A percentile compares a stretch with the other conserved stretches of the same genome.
phyloP scores from a whole-genome alignment of 2,113 vertebrate species.

The Thalassarche chlororhynchos region DNA sequence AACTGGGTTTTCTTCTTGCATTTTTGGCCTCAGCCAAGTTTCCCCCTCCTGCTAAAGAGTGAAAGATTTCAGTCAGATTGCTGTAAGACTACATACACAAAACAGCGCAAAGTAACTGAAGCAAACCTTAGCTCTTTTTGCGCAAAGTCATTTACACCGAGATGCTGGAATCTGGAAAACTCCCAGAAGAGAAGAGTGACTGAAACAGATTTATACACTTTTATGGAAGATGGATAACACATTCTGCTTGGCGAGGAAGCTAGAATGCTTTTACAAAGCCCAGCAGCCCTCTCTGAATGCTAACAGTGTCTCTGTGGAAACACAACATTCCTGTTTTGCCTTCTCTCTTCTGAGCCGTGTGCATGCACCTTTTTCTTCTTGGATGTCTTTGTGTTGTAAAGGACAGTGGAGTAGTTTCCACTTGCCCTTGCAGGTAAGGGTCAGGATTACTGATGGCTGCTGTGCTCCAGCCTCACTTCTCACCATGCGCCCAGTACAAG shows the following conservation, averaged over 20 bases:
- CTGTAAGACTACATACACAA: background rate
- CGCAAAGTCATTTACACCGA: background rate
- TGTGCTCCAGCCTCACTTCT: background rate
- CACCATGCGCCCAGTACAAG: background rate
- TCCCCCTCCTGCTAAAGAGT: background rate
- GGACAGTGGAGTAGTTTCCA: background rate
- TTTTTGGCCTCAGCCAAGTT: background rate
- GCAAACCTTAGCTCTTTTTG: background rate
- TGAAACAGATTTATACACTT: background rate
- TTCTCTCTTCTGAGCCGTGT: background rate
- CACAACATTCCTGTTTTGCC: background rate
- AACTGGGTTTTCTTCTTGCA: background rate
- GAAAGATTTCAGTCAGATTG: background rate
- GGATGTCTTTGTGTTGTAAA: background rate
- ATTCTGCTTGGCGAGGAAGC: background rate
- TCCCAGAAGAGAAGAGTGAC: background rate
- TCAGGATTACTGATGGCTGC: background rate
- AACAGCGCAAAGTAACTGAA: background rate
- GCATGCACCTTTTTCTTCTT: background rate
- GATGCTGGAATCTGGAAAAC: background rate
- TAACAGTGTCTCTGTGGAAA: conserved; percentile 22
- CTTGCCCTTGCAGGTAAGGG: background rate
- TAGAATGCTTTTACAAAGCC: background rate
- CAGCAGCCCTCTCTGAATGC: conserved; percentile 27
- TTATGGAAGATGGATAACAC: background rate